Evolutionary conservation across 37 sponge, comb jelly and placozoan species (phyloP).

Genomic region (Lycopodina hypogea): DNA sequence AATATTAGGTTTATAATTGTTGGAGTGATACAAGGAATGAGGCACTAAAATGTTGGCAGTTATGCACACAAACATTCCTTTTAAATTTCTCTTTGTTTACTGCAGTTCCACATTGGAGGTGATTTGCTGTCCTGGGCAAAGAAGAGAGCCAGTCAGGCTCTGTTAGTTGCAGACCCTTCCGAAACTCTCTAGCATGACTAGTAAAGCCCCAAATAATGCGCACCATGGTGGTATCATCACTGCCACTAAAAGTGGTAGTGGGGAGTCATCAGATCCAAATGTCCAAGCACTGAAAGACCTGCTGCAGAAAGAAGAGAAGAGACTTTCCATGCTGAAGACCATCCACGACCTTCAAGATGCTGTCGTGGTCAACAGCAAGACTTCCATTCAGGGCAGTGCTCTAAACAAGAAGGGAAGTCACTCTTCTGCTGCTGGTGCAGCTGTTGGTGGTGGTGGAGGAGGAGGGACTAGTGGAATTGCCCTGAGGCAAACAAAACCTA

Average conservation of each 20-base stretch:
- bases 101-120: neutral
- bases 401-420: slow-evolving; percentile 12
- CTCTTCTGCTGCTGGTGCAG: neutral
- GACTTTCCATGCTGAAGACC: slow-evolving; percentile 45
- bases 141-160: slow-evolving; percentile 21
- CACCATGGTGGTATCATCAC: neutral
- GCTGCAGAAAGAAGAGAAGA: slow-evolving; percentile 54
- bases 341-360: slow-evolving; percentile 17
- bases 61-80: too few relatives aligned
- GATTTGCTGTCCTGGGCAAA: neutral
- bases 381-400: slow-evolving; percentile 22
- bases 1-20: too few relatives aligned
- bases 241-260: too few relatives aligned
- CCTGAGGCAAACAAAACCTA: neutral
- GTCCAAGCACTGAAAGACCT: slow-evolving; percentile 36
- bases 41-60: too few relatives aligned
- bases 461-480: neutral
- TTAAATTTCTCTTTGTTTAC: too few relatives aligned
- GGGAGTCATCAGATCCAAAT: neutral
- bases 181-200: neutral
- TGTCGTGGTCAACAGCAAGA: neutral
- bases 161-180: neutral
- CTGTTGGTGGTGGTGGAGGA: neutral
- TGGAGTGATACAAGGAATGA: too few relatives aligned
- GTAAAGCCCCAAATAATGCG: slow-evolving; percentile 22